Base-by-base conservation (phyloP, 2,888 invertebrate species). In the Leptopilina drosophilae region DNA sequence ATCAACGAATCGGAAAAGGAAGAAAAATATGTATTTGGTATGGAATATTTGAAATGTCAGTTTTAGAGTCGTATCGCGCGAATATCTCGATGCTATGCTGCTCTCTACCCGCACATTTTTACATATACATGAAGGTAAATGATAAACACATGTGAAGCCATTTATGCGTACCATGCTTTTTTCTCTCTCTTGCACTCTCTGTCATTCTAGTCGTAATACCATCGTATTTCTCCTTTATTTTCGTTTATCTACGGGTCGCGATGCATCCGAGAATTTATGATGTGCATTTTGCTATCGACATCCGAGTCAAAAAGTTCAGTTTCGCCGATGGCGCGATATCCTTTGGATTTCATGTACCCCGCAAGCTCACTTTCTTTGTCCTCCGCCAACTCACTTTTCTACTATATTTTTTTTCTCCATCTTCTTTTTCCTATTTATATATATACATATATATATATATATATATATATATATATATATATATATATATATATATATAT, bases 271-370 rank as follows among this genome's bases (percentile, higher is more conserved):
- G 81, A 86, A 87, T 87, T 87, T 87, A 87, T 86, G 80, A 83
- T 73, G 81, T 80, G 84, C 84, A 83, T 84, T 49, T 86, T 87
- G 87, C 83, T 85, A 87, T 86, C 85, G 85, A 85, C 85, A 84
- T 85, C 64, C 82, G 78, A 82, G 84, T 84, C 84, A 83, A 84
- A 33, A 85, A 85, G 85, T 84, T 85, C 77, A 80, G 82, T 80
- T 76, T 82, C 78, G 62, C 75, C 80, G 82, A 82, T 80, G 82
- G 80, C 82, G 77, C 67, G 78, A 82, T 82, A 80, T 81, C 75
- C 64, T 76, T 49, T 53, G 76, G 73, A 77, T 80, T 79, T 81
- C 81, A 80, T 82, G 79, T 80, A 80, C 77, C 80, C 80, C 80
- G 26, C 53, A 53, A 26, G 33, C 53, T 69, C 26, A n/a, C 69